Conservation (phyloP, 2,888 invertebrate genomes). For the Eustalomyia histrio region DNA sequence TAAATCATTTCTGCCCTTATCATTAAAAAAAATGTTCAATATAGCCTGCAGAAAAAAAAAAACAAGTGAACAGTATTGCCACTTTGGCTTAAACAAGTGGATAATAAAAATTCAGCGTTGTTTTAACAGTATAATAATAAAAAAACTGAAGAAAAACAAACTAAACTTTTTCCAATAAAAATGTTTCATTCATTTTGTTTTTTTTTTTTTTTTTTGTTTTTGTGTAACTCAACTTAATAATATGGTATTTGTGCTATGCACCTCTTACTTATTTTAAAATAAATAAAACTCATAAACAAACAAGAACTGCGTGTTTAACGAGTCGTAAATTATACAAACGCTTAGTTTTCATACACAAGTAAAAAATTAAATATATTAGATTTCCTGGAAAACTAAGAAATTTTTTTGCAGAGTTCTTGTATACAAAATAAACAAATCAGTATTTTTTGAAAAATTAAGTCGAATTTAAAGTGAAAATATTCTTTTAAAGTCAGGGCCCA, state of each 20-base stretch:
- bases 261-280: neutral
- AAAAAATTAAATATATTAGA: neutral
- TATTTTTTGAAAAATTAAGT: too few relatives aligned
- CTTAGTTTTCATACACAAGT: conserved; percentile 2
- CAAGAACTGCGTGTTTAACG: conserved; percentile 27
- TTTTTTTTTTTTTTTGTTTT: too few relatives aligned
- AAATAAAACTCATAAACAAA: conserved; percentile 25
- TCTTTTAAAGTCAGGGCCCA: too few relatives aligned
- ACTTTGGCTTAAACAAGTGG: conserved; percentile 41
- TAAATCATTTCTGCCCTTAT: neutral
- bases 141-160: conserved; percentile 14
- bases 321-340: conserved; percentile 38
- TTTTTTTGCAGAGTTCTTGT: too few relatives aligned
- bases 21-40: conserved; percentile 18
- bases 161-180: neutral
- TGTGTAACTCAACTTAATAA: neutral
- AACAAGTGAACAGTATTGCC: conserved; percentile 16
- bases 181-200: conserved; percentile 12
- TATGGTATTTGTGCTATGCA: neutral
- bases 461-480: too few relatives aligned
- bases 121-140: conserved; percentile 3
- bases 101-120: conserved; percentile 25
- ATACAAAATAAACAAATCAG: too few relatives aligned
- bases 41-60: conserved; percentile 12
- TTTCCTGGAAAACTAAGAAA: too few relatives aligned